These are phyloP conservation scores for Idaea aversata DNA, from an alignment of 2,888 invertebrate species.

Conservation along the genomic window DNA sequence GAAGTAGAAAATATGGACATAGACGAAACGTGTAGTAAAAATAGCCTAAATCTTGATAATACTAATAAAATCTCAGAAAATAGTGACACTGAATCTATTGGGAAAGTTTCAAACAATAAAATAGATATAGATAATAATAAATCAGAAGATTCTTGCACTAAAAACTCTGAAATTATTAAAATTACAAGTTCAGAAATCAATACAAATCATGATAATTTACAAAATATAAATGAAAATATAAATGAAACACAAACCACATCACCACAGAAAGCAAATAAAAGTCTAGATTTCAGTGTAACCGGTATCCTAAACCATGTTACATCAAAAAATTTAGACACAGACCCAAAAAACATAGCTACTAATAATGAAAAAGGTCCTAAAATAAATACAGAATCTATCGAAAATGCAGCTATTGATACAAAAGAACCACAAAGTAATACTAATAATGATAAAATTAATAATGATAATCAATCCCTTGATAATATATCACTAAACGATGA, in stretches of 20 bases:
- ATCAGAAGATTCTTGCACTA: not conserved
- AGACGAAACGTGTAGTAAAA: not conserved
- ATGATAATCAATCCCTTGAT: not conserved
- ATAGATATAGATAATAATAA: not conserved
- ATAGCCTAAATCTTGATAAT: not conserved
- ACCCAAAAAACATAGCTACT: not conserved
- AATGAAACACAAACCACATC: not conserved
- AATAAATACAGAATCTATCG: not conserved
- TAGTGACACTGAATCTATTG: not conserved
- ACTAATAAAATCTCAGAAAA: not conserved
- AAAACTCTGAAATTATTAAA: not conserved
- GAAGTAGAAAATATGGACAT: not conserved
- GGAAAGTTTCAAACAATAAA: not conserved
- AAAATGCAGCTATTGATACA: not conserved
- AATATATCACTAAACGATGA: not conserved
- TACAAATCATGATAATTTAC: not conserved
- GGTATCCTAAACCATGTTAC: not conserved
- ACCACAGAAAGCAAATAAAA: not conserved
- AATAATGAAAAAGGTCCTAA: not conserved
- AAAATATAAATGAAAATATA: not conserved
- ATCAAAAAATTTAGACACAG: not conserved
- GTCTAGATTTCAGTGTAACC: not conserved
- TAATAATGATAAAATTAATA: not conserved
- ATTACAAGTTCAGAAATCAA: not conserved
- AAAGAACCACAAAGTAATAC: not conserved